phyloP scores from a whole-genome alignment of 2,797 vertebrate genomes.

The Oophaga sylvatica region DNA sequence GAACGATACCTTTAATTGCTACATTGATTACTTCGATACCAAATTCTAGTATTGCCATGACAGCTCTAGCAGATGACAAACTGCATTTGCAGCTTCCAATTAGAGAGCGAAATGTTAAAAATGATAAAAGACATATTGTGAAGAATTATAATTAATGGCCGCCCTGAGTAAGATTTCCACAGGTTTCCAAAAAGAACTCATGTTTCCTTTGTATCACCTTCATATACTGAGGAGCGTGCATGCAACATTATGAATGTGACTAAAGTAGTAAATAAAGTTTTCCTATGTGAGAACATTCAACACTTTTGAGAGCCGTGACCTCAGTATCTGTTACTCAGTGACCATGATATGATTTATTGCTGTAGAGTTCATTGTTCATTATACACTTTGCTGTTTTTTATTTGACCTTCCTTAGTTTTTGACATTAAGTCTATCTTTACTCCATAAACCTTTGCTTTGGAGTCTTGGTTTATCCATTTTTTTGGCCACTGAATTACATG shows the following conservation, averaged over 20 bases:
- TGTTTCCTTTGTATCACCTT: neutral
- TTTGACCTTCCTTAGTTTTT: neutral
- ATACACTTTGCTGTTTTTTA: constrained; percentile 1
- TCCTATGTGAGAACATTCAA: neutral
- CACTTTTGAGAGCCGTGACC: neutral
- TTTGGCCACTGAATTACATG: neutral
- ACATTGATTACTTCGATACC: too few relatives aligned
- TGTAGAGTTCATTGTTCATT: neutral
- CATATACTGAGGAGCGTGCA: too few relatives aligned
- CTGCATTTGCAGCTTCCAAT: too few relatives aligned
- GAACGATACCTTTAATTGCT: too few relatives aligned
- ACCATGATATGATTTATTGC: neutral
- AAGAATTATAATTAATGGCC: too few relatives aligned
- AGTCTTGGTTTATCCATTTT: neutral
- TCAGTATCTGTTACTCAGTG: neutral
- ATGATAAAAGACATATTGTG: too few relatives aligned
- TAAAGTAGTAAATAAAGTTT: neutral
- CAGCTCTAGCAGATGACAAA: too few relatives aligned
- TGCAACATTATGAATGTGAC: too few relatives aligned
- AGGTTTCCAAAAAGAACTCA: too few relatives aligned
- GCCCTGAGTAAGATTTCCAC: too few relatives aligned
- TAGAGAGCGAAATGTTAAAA: too few relatives aligned
- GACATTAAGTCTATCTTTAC: neutral
- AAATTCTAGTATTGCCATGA: too few relatives aligned
- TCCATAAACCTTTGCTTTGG: neutral